Conservation (phyloP, 2,113 vertebrate species). For the Fulica atra region DNA sequence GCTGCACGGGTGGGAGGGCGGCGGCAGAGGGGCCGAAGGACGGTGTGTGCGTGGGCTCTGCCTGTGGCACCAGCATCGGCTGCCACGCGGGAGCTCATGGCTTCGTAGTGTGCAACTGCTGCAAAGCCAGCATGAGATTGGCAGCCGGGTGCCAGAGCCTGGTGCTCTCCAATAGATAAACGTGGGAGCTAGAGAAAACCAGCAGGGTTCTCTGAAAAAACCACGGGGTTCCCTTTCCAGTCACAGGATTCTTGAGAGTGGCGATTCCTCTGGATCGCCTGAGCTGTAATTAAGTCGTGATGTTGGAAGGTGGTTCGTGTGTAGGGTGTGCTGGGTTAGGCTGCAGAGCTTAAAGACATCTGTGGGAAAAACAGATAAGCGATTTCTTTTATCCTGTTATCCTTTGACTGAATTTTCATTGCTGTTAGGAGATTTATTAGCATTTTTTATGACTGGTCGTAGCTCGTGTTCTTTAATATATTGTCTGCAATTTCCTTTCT, state of each 20-base stretch:
- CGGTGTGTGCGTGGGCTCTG: fast-evolving
- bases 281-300: not conserved
- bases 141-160: not conserved
- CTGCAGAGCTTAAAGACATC: not conserved
- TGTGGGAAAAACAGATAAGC: conserved; percentile 3
- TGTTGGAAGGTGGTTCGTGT: not conserved
- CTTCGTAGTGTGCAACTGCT: fast-evolving
- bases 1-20: fast-evolving
- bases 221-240: not conserved
- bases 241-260: not conserved
- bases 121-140: not conserved
- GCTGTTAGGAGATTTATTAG: conserved; percentile 52
- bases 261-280: not conserved
- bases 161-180: fast-evolving
- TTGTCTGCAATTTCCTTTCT: conserved; percentile 64
- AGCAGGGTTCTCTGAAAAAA: fast-evolving
- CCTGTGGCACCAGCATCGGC: fast-evolving
- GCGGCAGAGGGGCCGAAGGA: not conserved
- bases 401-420: conserved; percentile 8
- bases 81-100: fast-evolving
- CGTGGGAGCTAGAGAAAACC: fast-evolving
- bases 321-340: not conserved
- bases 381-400: not conserved
- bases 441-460: conserved; percentile 40
- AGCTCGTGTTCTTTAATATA: conserved; percentile 49